phyloP scores from a whole-genome alignment of 1,140 invertebrate genomes.

The Lethrus apterus region DNA sequence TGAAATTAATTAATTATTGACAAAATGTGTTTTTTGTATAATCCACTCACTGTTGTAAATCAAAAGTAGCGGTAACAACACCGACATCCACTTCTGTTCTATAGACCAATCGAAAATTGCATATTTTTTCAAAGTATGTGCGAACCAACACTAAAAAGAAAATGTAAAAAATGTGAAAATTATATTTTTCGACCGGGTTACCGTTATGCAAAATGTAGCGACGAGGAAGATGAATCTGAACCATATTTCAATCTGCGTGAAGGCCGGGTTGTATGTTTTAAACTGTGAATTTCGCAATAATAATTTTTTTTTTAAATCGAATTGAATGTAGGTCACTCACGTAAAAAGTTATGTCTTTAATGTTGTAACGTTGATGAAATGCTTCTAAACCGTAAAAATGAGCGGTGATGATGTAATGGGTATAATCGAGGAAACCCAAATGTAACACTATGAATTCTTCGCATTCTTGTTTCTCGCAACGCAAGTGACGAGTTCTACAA shows the following conservation, averaged over 20 bases:
- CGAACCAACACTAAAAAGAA: slow-evolving; percentile 79
- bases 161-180: slow-evolving; percentile 14
- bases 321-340: slow-evolving; percentile 55
- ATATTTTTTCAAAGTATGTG: slow-evolving; percentile 81
- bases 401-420: slow-evolving; percentile 79
- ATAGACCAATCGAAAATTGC: slow-evolving; percentile 91
- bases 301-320: slow-evolving; percentile 1
- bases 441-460: slow-evolving; percentile 84
- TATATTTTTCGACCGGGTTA: slow-evolving; percentile 50
- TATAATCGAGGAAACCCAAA: slow-evolving; percentile 82
- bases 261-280: slow-evolving; percentile 90
- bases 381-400: slow-evolving; percentile 76
- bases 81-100: slow-evolving; percentile 93
- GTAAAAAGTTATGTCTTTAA: slow-evolving; percentile 80
- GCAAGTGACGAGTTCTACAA: slow-evolving; percentile 67
- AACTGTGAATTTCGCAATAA: slow-evolving; percentile 60
- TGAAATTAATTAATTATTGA: slow-evolving; percentile 40
- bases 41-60: slow-evolving; percentile 80
- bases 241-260: slow-evolving; percentile 96
- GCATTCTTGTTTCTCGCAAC: slow-evolving; percentile 74
- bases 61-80: slow-evolving; percentile 81
- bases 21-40: background rate
- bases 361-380: slow-evolving; percentile 76
- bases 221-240: slow-evolving; percentile 89
- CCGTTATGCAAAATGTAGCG: slow-evolving; percentile 77